Evolutionary conservation across 2,113 vertebrate species (phyloP).

Genomic region (Spilogale gracilis): DNA sequence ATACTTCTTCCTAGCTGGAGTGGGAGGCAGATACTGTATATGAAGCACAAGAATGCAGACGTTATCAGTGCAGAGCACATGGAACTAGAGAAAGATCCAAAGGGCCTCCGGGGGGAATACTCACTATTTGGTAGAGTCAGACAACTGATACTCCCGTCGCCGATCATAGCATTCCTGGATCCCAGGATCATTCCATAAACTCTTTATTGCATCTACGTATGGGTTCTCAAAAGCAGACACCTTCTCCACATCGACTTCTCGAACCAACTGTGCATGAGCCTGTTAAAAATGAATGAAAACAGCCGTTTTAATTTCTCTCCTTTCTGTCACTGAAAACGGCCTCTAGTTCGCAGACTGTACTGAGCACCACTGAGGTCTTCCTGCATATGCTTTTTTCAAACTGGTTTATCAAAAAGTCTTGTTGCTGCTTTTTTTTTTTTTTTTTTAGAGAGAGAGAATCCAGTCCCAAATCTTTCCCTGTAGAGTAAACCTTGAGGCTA

Average conservation of each 20-base stretch:
- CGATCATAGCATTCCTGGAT: constrained; percentile 96
- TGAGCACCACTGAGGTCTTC: not conserved
- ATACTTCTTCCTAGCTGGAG: not conserved
- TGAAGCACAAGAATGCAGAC: not conserved
- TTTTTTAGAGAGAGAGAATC: not conserved
- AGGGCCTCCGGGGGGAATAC: constrained; percentile 76
- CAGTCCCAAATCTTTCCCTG: not conserved
- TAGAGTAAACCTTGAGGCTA: constrained; percentile 27
- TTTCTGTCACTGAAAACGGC: not conserved
- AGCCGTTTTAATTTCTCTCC: constrained; percentile 65
- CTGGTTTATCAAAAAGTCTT: constrained; percentile 4
- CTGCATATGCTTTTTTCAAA: constrained; percentile 12
- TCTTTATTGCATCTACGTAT: constrained; percentile 95
- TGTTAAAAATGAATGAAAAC: constrained; percentile 78
- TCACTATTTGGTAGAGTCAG: constrained; percentile 99
- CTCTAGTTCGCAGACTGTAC: not conserved
- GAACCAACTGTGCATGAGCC: constrained; percentile 92
- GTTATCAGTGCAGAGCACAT: not conserved
- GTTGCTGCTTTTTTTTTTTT: not conserved
- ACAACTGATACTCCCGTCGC: constrained; percentile 97
- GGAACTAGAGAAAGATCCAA: not conserved
- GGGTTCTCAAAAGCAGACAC: constrained; percentile 91
- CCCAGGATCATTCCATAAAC: constrained; percentile 96
- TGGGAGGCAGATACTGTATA: not conserved
- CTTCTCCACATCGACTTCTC: constrained; percentile 93